phyloP scores from a whole-genome alignment of 2,888 invertebrate genomes.

The Tetrapedia diversipes region DNA sequence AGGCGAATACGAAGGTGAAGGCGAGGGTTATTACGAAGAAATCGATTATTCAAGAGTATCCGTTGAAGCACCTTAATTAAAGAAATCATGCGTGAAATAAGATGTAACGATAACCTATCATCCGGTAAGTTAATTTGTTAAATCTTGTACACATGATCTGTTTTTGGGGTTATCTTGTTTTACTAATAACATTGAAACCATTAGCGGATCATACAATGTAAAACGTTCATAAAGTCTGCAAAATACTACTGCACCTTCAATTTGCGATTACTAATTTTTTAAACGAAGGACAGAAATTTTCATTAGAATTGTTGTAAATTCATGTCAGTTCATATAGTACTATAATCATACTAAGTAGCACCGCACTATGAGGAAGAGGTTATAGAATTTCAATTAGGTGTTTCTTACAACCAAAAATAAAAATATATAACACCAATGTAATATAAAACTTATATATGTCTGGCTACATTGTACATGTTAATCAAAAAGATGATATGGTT shows the following conservation, averaged over 20 bases:
- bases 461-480: background rate
- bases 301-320: too few relatives aligned
- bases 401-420: background rate
- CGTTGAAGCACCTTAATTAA: background rate
- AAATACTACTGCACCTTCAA: too few relatives aligned
- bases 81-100: background rate
- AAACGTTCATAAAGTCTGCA: too few relatives aligned
- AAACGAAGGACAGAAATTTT: too few relatives aligned
- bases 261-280: too few relatives aligned
- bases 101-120: background rate
- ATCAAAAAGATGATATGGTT: conserved; percentile 37
- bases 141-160: background rate
- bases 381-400: background rate
- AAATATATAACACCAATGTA: conserved; percentile 7
- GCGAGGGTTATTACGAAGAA: conserved; percentile 41
- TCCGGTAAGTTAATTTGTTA: background rate
- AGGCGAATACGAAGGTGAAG: conserved; percentile 60
- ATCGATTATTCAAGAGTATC: conserved; percentile 15
- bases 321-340: too few relatives aligned
- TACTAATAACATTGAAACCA: too few relatives aligned
- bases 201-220: too few relatives aligned
- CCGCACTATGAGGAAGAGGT: background rate
- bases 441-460: background rate
- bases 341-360: background rate
- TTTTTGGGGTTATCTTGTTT: background rate